These are phyloP conservation scores for Pararge aegeria DNA, from an alignment of 1,140 invertebrate species.

Conservation along the genomic window DNA sequence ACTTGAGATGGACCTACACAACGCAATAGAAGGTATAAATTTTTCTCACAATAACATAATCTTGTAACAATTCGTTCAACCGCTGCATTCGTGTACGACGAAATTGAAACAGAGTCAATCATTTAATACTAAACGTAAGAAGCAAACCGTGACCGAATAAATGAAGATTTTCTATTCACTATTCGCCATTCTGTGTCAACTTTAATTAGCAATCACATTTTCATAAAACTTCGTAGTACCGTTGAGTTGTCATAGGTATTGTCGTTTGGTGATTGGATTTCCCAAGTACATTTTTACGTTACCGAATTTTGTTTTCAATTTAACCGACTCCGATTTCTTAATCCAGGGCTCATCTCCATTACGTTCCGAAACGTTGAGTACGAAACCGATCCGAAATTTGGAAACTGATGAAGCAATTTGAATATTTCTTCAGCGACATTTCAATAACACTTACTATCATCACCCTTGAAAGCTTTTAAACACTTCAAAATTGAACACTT, in stretches of 20 bases:
- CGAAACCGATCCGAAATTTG: conserved; percentile 31
- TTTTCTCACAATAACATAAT: conserved; percentile 76
- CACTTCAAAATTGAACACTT: conserved; percentile 4
- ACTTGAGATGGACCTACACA: conserved; percentile 49
- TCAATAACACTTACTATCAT: conserved; percentile 20
- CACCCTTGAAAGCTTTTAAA: conserved; percentile 9
- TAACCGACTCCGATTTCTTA: conserved; percentile 48
- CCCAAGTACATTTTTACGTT: conserved; percentile 54
- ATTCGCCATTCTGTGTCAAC: conserved; percentile 75
- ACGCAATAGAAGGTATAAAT: conserved; percentile 52
- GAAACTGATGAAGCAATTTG: conserved; percentile 34
- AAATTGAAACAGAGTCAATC: conserved; percentile 78
- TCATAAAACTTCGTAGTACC: conserved; percentile 57
- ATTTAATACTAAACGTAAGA: conserved; percentile 76
- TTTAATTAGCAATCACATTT: conserved; percentile 78
- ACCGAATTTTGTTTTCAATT: conserved; percentile 52
- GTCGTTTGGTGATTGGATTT: conserved; percentile 61
- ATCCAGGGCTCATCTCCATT: conserved; percentile 39
- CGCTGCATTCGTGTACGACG: conserved; percentile 68
- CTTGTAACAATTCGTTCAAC: conserved; percentile 75
- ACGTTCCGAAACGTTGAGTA: conserved; percentile 31
- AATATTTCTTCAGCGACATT: conserved; percentile 30
- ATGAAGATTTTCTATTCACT: conserved; percentile 74
- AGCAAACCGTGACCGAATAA: conserved; percentile 71
- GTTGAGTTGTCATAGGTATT: conserved; percentile 58